Evolutionary conservation across 2,797 vertebrate species (phyloP).

Genomic region (Aythya fuligula): DNA sequence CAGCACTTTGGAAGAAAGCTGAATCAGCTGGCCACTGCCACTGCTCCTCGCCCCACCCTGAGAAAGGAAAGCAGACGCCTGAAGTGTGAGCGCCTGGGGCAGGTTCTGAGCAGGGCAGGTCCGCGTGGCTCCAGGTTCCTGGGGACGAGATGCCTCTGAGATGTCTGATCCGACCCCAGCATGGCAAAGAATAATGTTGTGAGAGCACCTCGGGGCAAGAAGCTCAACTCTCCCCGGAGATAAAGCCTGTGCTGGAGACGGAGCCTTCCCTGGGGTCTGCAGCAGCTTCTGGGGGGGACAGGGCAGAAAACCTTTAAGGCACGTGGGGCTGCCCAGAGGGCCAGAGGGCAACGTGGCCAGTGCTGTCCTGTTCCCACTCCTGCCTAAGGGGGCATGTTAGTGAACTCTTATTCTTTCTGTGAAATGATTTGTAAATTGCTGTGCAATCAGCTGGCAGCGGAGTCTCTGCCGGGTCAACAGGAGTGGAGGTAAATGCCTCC

Average conservation of each 20-base stretch:
- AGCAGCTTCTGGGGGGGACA: background rate
- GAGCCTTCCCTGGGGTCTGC: background rate
- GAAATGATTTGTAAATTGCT: constrained; percentile 65
- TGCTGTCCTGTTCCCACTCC: background rate
- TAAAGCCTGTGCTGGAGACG: background rate
- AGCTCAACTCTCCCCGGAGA: background rate
- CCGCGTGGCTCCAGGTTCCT: background rate
- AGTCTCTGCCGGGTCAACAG: background rate
- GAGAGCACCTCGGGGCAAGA: background rate
- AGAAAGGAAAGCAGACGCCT: background rate
- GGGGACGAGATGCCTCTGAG: background rate
- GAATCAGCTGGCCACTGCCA: background rate
- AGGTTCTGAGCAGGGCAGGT: background rate
- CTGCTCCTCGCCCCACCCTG: too few relatives aligned
- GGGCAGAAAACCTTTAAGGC: background rate
- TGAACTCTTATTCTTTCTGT: constrained; percentile 37
- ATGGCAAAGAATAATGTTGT: background rate
- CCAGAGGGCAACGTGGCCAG: background rate
- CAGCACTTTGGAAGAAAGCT: background rate
- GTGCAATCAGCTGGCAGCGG: constrained; percentile 25
- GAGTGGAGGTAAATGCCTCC: background rate
- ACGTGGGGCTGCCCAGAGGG: fast-evolving
- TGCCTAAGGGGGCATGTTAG: background rate
- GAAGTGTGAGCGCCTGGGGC: background rate
- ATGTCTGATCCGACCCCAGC: background rate